phyloP scores from a whole-genome alignment of 1,140 invertebrate species.

The Branchinecta lynchi region DNA sequence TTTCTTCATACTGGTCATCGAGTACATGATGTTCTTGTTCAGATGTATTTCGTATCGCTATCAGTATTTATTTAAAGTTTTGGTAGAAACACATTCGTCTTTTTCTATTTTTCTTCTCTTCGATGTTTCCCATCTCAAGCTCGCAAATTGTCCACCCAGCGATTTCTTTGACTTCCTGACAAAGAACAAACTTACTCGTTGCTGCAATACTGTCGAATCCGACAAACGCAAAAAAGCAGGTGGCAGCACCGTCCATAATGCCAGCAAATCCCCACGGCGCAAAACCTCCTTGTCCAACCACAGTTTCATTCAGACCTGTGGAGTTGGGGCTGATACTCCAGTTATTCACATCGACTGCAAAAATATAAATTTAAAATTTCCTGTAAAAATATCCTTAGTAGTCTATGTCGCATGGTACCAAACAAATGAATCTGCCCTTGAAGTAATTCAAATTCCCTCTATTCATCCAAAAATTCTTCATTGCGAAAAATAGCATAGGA shows the following conservation, averaged over 20 bases:
- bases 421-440: no score
- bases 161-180: no score
- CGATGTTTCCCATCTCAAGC: neutral
- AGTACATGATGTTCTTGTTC: no score
- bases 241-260: slow-evolving; percentile 70
- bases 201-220: slow-evolving; percentile 94
- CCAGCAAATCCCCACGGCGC: slow-evolving; percentile 64
- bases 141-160: no score
- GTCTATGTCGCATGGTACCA: no score
- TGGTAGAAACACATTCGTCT: no score
- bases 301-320: slow-evolving; percentile 1
- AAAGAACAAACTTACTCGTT: slow-evolving; percentile 31
- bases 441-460: no score
- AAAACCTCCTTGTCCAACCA: slow-evolving; percentile 47
- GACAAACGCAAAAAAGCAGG: slow-evolving; percentile 93
- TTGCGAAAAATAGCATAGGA: no score
- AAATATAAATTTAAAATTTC: neutral
- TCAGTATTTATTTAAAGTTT: no score
- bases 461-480: no score
- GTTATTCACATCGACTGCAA: slow-evolving; percentile 42
- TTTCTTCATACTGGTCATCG: no score
- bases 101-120: neutral
- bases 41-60: no score
- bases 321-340: slow-evolving; percentile 40
- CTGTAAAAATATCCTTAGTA: neutral